Evolutionary conservation across 2,113 vertebrate species (phyloP).

Genomic region (Probosciger aterrimus): DNA sequence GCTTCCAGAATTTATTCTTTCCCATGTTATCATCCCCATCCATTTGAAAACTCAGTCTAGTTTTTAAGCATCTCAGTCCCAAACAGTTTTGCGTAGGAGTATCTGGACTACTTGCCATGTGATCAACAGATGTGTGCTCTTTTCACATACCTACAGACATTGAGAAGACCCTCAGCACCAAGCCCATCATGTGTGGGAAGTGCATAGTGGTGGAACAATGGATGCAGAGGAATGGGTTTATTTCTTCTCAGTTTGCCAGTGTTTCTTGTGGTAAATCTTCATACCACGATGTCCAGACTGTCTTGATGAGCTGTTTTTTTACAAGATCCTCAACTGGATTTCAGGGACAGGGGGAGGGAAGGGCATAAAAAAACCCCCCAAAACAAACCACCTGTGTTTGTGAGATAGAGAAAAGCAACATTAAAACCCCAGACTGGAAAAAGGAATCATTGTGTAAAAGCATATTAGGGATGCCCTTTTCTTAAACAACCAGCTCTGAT

Average conservation of each 20-base stretch:
- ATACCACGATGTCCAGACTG: not conserved
- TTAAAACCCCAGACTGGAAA: not conserved
- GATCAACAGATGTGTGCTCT: not conserved
- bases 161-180: not conserved
- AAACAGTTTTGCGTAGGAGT: not conserved
- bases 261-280: not conserved
- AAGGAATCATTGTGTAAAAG: not conserved
- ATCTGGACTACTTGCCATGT: rapidly evolving
- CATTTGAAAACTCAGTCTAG: not conserved
- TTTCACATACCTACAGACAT: not conserved
- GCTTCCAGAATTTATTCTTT: not conserved
- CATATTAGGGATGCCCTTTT: not conserved
- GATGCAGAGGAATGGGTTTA: not conserved
- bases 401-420: not conserved
- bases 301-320: not conserved
- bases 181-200: rapidly evolving
- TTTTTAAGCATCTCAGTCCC: not conserved
- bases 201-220: rapidly evolving
- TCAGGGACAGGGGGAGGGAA: rapidly evolving
- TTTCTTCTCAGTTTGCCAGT: not conserved
- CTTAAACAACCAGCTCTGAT: not conserved
- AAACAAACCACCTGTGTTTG: not conserved
- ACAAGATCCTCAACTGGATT: not conserved
- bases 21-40: not conserved
- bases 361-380: not conserved